Percentiles rank a stretch among this genome's conserved stretches.
Evolutionary conservation across 37 sponge, comb jelly and placozoan species (phyloP).

Genomic region (Chondrilla cf. caribensis): DNA sequence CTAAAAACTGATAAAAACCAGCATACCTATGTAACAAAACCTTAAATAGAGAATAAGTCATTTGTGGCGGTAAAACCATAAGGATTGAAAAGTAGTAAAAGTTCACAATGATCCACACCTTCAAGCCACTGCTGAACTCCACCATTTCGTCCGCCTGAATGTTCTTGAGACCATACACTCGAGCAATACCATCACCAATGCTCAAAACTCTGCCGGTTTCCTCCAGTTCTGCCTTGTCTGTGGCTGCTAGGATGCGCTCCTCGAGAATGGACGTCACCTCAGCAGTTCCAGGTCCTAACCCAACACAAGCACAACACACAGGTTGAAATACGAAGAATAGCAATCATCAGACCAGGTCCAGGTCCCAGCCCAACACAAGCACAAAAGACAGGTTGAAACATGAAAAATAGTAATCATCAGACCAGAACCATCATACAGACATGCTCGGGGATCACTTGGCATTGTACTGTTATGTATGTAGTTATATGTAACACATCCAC

Average conservation of each 20-base stretch:
- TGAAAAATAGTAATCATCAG: too few species aligned
- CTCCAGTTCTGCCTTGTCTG: constrained; percentile 83
- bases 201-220: constrained; percentile 97
- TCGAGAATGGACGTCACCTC: constrained; percentile 96
- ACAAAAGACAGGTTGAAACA: neutral
- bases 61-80: too few species aligned
- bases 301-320: neutral
- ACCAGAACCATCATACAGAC: too few species aligned
- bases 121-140: constrained; percentile 94
- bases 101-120: too few species aligned
- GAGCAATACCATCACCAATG: constrained; percentile 99
- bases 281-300: constrained; percentile 53
- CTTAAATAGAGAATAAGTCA: too few species aligned
- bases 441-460: too few species aligned
- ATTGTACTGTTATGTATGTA: too few species aligned
- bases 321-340: too few species aligned
- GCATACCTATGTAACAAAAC: too few species aligned
- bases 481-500: too few species aligned
- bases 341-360: constrained; percentile 27
- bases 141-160: constrained; percentile 99
- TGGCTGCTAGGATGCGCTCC: constrained; percentile 86
- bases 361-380: constrained; percentile 16
- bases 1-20: too few species aligned
- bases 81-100: too few species aligned
- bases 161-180: constrained; percentile 99